Evolutionary conservation across 2,797 vertebrate species (phyloP).

Genomic region (Sebastes taczanowskii): DNA sequence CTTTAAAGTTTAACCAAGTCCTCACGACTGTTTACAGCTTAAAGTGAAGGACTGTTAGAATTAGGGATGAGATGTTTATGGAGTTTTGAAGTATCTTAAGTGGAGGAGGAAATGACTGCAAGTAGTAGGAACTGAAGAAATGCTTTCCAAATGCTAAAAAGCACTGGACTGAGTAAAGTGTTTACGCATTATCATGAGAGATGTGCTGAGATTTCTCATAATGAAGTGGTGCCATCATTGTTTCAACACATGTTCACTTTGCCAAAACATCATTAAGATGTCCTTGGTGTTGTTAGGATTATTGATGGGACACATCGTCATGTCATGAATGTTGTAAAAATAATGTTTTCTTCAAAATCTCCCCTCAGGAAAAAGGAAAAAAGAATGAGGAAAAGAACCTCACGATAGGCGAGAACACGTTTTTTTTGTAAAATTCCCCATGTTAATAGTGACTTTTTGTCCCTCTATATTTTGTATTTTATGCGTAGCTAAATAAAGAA

Average conservation of each 20-base stretch:
- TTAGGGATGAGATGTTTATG: background rate
- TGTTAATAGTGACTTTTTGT: background rate
- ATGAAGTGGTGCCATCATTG: background rate
- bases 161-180: background rate
- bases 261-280: background rate
- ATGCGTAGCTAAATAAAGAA: background rate
- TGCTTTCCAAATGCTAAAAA: background rate
- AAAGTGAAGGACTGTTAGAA: background rate
- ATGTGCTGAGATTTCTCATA: background rate
- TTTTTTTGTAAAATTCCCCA: background rate
- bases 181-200: background rate
- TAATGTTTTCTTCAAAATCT: background rate
- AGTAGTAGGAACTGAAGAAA: background rate
- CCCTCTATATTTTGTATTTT: background rate
- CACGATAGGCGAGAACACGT: background rate
- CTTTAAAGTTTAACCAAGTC: background rate
- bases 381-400: background rate
- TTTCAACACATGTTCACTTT: background rate
- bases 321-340: background rate
- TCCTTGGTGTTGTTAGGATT: background rate
- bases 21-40: conserved; percentile 3
- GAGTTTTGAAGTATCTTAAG: background rate
- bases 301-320: background rate
- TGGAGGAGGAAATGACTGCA: background rate
- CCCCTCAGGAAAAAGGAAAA: background rate